Conservation (phyloP, 92 coral and sea anemone genomes). For the Palythoa heliodiscus region DNA sequence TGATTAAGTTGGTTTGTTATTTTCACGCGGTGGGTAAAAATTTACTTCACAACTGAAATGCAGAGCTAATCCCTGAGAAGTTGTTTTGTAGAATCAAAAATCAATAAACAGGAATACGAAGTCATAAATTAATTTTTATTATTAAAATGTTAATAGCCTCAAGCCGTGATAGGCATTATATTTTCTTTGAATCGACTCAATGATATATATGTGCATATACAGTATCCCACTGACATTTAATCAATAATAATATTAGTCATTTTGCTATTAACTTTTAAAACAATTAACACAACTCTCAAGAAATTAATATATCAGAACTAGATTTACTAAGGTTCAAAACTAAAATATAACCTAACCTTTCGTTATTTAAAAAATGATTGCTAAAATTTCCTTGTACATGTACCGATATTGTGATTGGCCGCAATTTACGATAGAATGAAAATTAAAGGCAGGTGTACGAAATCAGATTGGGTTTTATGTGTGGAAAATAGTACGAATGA, state of each 20-base stretch:
- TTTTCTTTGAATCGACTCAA: not conserved
- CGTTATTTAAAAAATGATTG: slow-evolving; percentile 15
- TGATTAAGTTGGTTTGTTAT: too few species aligned
- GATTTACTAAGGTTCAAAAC: slow-evolving; percentile 12
- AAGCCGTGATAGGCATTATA: not conserved
- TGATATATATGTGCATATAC: too few species aligned
- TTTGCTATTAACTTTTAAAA: not conserved
- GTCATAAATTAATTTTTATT: not conserved
- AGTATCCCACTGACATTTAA: too few species aligned
- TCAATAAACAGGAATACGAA: not conserved
- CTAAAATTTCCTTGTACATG: not conserved
- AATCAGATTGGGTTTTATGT: not conserved
- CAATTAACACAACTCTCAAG: not conserved
- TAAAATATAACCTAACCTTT: slow-evolving; percentile 8
- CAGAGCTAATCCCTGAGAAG: not conserved
- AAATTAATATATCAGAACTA: not conserved
- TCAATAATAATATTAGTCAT: not conserved
- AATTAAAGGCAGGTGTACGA: slow-evolving; percentile 22
- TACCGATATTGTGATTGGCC: not conserved
- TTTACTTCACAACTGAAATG: not conserved
- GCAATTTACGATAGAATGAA: slow-evolving; percentile 11
- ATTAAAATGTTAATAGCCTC: not conserved
- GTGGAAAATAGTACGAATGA: too few species aligned
- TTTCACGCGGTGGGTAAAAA: too few species aligned
- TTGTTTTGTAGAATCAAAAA: not conserved